Conservation (phyloP, 1,140 invertebrate genomes). For the Seison nebaliae region DNA sequence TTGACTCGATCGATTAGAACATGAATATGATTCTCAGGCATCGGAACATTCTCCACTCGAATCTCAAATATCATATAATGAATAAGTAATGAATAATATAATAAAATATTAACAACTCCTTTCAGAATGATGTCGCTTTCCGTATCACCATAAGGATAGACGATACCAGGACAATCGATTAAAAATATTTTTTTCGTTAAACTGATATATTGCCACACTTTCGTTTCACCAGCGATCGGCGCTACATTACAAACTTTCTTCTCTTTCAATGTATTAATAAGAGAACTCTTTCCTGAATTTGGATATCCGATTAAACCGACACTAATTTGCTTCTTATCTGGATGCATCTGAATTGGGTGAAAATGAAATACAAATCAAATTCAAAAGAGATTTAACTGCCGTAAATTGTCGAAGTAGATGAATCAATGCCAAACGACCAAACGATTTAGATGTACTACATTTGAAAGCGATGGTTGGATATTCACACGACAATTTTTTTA, state of each 20-base stretch:
- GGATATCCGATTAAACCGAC: slow-evolving; percentile 97
- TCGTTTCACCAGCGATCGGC: slow-evolving; percentile 85
- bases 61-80: no score
- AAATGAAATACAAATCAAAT: slow-evolving; percentile 7
- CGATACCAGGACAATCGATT: slow-evolving; percentile 94
- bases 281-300: slow-evolving; percentile 90
- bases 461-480: slow-evolving; percentile 94
- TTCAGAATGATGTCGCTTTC: slow-evolving; percentile 87
- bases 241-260: slow-evolving; percentile 95
- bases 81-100: slow-evolving; percentile 34
- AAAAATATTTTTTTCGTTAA: slow-evolving; percentile 84
- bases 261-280: slow-evolving; percentile 75
- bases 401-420: slow-evolving; percentile 79
- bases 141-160: slow-evolving; percentile 43
- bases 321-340: slow-evolving; percentile 85
- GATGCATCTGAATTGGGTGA: slow-evolving; percentile 40
- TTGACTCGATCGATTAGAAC: slow-evolving; percentile 59
- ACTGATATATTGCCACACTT: slow-evolving; percentile 89
- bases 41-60: slow-evolving; percentile 70
- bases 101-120: slow-evolving; percentile 32
- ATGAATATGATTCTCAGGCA: slow-evolving; percentile 74
- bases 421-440: slow-evolving; percentile 88
- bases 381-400: no score
- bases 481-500: slow-evolving; percentile 61
- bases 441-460: slow-evolving; percentile 82